A percentile compares a stretch with the other conserved stretches of the same genome.
These are phyloP conservation scores for Hirtodrosophila duncani DNA, from an alignment of 2,888 invertebrate species.

Conservation along the genomic window DNA sequence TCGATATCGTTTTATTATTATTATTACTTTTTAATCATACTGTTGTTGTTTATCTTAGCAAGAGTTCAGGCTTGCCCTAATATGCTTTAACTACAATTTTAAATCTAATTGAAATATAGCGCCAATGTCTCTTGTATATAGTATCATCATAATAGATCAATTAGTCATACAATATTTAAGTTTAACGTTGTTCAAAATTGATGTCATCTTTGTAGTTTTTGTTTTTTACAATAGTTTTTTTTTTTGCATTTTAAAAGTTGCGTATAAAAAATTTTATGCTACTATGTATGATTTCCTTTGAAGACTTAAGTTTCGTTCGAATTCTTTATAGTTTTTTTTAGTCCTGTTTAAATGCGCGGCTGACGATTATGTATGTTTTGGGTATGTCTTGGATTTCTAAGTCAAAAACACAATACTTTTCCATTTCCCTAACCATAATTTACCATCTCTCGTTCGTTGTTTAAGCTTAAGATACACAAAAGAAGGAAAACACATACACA, in stretches of 20 bases:
- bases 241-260: conserved; percentile 66
- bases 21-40: conserved; percentile 50
- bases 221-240: conserved; percentile 57
- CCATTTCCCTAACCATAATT: conserved; percentile 24
- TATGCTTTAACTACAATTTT: conserved; percentile 53
- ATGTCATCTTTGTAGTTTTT: conserved; percentile 12
- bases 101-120: conserved; percentile 63
- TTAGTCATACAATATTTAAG: conserved; percentile 14
- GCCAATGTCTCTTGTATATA: conserved; percentile 55
- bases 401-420: conserved; percentile 37
- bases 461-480: conserved; percentile 58
- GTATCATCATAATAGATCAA: conserved; percentile 36
- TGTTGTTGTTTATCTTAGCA: conserved; percentile 40
- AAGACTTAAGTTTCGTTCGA: conserved; percentile 57
- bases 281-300: conserved; percentile 29
- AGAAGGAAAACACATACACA: conserved; percentile 46
- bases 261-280: conserved; percentile 71
- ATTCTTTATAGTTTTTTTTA: conserved; percentile 38
- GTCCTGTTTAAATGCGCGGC: conserved; percentile 66
- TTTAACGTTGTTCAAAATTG: conserved; percentile 28
- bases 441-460: conserved; percentile 43
- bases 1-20: conserved; percentile 34
- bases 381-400: conserved; percentile 64
- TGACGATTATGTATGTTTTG: conserved; percentile 67
- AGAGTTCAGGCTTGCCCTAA: conserved; percentile 29